Evolutionary conservation across 2,113 vertebrate species (phyloP), one percentile per base, ranked within the genome.

Genomic region (Salvelinus fontinalis): DNA sequence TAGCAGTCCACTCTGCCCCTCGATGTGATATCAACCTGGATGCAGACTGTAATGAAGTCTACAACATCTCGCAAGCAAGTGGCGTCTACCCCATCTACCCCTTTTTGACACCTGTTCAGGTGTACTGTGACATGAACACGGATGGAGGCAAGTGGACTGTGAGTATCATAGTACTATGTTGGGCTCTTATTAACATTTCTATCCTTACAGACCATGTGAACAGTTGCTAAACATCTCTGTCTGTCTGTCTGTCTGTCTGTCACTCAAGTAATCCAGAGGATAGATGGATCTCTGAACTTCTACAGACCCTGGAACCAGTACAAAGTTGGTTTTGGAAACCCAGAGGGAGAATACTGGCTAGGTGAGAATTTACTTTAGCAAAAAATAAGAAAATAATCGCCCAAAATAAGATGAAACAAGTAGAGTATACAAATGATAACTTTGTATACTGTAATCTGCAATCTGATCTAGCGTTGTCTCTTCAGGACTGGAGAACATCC

Each of bases 21-120:
- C 4, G 31, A 4, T 68, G 67, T 8, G 67, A 68, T 34, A 9
- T 39, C 67, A 68, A 39, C 5, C 67, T n/a, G 67, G 13, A 34
- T 20, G 12, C 9, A 27, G 67, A 68, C 16, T 68, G 67, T 31
- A 12, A 31, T 5, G 14, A 44, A 14, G 12, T 68, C 29, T 44
- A 18, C 67, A 68, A 39, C 13, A 68, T 20, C 13, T 44, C 31
- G 5, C 18, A 14, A 34, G 14, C 16, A 18, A 39, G 67, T 20
- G 67, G 67, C 7, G 67, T 68, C 4, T 44, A 68, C 67, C 4
- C 27, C 67, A 68, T 68, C 29, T 68, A 68, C 67, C 67, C 67
- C 31, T 8, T 16, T 16, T 34, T 18, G 7, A 39, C 27, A 34
- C 67, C 67, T 7, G 67, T n/a, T 3, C 5, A 69, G 20, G 67